Base-by-base conservation (phyloP, 2,797 vertebrate genomes). In the Catharus ustulatus region DNA sequence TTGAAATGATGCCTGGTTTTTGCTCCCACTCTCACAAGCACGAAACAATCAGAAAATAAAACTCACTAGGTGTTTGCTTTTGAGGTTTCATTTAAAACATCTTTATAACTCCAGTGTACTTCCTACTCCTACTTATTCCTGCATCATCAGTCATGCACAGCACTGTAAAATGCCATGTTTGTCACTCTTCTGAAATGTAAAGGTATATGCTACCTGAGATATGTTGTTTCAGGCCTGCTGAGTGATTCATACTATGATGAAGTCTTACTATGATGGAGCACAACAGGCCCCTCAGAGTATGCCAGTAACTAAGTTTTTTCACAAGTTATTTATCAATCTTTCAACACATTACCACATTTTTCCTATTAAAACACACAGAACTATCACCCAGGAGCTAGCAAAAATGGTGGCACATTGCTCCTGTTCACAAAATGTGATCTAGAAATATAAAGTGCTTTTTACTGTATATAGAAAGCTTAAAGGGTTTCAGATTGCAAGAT, bases 301-400 rank as follows among this genome's bases (percentile, higher is more conserved):
- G 45, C 32, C 58, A 69, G 26, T 21, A 43, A 72, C 36, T 51
- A 77, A 82, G 27, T 67, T 85, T 87, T 74, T 71, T 32, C 51
- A 78, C 55, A 51, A 85, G 38, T 89, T 87, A 80, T 82, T 93
- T 86, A 73, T 89, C 48, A 88, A 26, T 51, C 46, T 94, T 93
- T 93, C 87, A 78, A 75, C 34, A 55, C 57, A 48, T 71, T 57
- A 57, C 43, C 32, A 23, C 46, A 23, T 82, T 84, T 93, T 94
- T 75, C 49, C 52, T 32, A 58, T 75, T 89, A 84, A 93, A 88
- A 40, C 13, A 43, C 36, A 76, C 5, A 19, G 32, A 78, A 36
- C 18, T 81, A 54, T 81, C 45, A 34, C 32, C 22, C 52, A 81
- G 72, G 40, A 93, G 72, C 62, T 68, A 42, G 42, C 2, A 22